phyloP scores from a whole-genome alignment of 2,888 invertebrate species.

The Oxycera nigricornis region DNA sequence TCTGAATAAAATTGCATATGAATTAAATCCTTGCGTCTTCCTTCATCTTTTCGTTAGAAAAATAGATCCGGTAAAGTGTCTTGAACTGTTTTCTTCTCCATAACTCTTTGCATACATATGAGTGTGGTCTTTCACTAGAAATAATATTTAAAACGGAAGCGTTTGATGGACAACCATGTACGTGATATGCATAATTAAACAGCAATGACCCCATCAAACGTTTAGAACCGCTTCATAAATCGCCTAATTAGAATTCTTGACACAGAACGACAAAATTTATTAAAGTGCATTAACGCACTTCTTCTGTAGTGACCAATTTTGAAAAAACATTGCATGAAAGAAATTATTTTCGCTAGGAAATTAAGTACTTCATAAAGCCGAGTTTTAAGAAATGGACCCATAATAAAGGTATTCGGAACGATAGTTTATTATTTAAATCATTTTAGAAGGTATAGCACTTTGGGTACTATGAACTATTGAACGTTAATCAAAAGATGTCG shows the following conservation, averaged over 20 bases:
- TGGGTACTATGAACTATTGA: too few relatives aligned
- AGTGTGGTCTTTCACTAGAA: slow-evolving; percentile 1
- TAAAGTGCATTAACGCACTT: slow-evolving; percentile 2
- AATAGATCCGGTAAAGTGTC: slow-evolving; percentile 14
- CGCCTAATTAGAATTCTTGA: slow-evolving; percentile 10
- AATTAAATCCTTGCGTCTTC: too few relatives aligned
- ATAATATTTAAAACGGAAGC: slow-evolving; percentile 30
- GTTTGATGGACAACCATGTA: slow-evolving; percentile 18
- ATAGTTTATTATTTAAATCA: too few relatives aligned
- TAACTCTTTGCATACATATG: not conserved
- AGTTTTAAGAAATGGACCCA: too few relatives aligned
- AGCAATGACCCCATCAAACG: not conserved
- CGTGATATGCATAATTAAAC: not conserved
- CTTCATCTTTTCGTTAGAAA: too few relatives aligned
- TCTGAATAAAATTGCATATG: too few relatives aligned
- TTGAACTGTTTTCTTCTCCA: slow-evolving; percentile 11
- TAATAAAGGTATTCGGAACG: too few relatives aligned
- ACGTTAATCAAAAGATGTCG: too few relatives aligned
- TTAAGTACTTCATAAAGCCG: too few relatives aligned
- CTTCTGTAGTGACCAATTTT: not conserved
- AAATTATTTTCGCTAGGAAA: too few relatives aligned
- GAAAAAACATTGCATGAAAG: too few relatives aligned
- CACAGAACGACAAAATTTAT: not conserved
- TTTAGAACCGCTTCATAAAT: slow-evolving; percentile 22
- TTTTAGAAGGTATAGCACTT: too few relatives aligned